phyloP scores from a whole-genome alignment of 2,797 vertebrate genomes.

The Aphelocoma californica region DNA sequence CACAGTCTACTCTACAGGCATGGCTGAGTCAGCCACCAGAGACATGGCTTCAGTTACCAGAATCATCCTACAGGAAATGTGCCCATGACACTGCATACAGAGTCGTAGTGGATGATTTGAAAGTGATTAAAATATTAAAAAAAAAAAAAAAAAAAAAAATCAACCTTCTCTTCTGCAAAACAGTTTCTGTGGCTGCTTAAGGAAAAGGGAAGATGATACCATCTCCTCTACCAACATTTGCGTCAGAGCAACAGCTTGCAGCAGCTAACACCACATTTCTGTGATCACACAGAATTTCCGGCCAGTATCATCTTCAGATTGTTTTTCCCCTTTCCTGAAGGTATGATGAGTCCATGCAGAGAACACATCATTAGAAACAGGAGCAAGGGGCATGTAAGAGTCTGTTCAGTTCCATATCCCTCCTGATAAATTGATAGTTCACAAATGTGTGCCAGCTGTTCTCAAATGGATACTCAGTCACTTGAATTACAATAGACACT shows the following conservation, averaged over 20 bases:
- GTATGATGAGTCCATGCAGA: background rate
- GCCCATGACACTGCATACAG: background rate
- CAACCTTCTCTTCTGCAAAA: background rate
- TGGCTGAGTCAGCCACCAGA: fast-evolving
- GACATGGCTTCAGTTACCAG: background rate
- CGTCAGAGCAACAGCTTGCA: background rate
- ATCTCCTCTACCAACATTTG: background rate
- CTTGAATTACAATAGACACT: background rate
- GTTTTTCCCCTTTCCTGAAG: background rate
- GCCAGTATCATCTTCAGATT: background rate
- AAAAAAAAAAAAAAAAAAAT: background rate
- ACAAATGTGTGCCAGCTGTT: background rate
- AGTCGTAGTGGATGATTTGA: background rate
- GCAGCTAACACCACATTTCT: background rate
- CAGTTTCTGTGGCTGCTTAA: background rate
- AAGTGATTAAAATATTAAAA: background rate
- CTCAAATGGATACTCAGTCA: background rate
- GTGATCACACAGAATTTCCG: background rate
- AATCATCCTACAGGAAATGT: background rate
- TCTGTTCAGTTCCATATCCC: background rate
- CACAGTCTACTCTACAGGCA: background rate
- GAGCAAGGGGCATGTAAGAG: background rate
- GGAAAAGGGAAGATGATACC: background rate
- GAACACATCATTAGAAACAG: background rate
- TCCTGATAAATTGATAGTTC: background rate